These are phyloP conservation scores for Pantherophis alleghaniensis DNA, from an alignment of 2,797 vertebrate genomes.

Conservation along the genomic window DNA sequence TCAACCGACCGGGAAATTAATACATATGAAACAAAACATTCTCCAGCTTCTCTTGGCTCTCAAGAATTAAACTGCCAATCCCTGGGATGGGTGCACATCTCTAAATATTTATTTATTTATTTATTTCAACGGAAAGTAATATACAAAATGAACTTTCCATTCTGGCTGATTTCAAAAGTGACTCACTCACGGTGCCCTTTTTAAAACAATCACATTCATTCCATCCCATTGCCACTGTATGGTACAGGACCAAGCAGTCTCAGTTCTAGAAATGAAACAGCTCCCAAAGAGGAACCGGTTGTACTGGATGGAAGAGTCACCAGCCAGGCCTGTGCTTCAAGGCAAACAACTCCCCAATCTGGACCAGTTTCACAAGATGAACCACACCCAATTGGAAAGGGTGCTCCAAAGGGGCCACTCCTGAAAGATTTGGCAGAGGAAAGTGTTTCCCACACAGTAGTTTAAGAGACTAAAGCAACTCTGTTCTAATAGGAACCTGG, in stretches of 20 bases:
- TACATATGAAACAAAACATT: not conserved
- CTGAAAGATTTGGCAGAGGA: slow-evolving; percentile 27
- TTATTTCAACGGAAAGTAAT: not conserved
- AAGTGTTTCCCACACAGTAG: slow-evolving; percentile 40
- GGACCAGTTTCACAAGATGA: slow-evolving; percentile 64
- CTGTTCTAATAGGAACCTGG: slow-evolving; percentile 12
- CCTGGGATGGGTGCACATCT: not conserved
- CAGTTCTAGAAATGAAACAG: slow-evolving; percentile 9
- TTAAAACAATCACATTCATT: not conserved
- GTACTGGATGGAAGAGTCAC: slow-evolving; percentile 50
- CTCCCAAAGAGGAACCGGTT: slow-evolving; percentile 44
- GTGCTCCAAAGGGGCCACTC: slow-evolving; percentile 55
- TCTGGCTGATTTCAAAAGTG: not conserved
- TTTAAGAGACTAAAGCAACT: slow-evolving; percentile 21
- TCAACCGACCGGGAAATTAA: not conserved
- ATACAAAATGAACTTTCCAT: not conserved
- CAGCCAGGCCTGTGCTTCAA: slow-evolving; percentile 32
- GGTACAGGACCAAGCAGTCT: slow-evolving; percentile 4
- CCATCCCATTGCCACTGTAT: not conserved
- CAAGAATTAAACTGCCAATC: not conserved
- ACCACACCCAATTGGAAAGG: slow-evolving; percentile 52
- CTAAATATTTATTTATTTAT: not conserved
- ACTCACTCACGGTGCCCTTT: not conserved
- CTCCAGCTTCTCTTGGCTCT: not conserved
- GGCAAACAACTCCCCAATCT: slow-evolving; percentile 40